Evolutionary conservation across 2,797 vertebrate genomes (phyloP).

Genomic region (Austrolebias charrua): DNA sequence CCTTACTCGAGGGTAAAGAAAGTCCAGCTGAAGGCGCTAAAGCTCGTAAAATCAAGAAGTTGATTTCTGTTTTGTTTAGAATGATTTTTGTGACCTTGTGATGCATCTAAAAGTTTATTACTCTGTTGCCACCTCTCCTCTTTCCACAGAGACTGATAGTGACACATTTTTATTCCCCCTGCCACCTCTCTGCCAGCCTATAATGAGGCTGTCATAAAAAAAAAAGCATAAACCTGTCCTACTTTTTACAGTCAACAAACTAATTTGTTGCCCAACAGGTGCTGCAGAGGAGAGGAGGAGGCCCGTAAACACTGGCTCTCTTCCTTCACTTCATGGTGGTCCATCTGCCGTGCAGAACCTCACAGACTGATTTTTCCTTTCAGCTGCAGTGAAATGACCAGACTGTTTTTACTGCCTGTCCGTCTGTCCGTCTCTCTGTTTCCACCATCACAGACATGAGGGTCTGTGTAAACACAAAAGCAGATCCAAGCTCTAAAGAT

Average conservation of each 20-base stretch:
- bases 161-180: neutral
- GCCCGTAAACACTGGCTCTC: too few relatives aligned
- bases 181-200: constrained; percentile 16
- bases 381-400: constrained; percentile 25
- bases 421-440: constrained; percentile 17
- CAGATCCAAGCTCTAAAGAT: too few relatives aligned
- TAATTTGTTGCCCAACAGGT: constrained; percentile 80
- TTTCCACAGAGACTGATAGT: too few relatives aligned
- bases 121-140: too few relatives aligned
- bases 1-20: too few relatives aligned
- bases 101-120: too few relatives aligned
- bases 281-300: constrained; percentile 1
- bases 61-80: too few relatives aligned
- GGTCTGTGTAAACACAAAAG: too few relatives aligned
- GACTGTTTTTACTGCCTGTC: constrained; percentile 36
- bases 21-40: too few relatives aligned
- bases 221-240: constrained; percentile 68
- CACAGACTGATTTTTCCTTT: constrained; percentile 17
- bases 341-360: constrained; percentile 36
- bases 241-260: constrained; percentile 60
- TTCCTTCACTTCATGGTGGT: constrained; percentile 51
- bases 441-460: too few relatives aligned
- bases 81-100: too few relatives aligned
- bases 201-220: constrained; percentile 57
- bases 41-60: too few relatives aligned